Evolutionary conservation across 92 coral and sea anemone species (phyloP).

Genomic region (Plumapathes pennacea): DNA sequence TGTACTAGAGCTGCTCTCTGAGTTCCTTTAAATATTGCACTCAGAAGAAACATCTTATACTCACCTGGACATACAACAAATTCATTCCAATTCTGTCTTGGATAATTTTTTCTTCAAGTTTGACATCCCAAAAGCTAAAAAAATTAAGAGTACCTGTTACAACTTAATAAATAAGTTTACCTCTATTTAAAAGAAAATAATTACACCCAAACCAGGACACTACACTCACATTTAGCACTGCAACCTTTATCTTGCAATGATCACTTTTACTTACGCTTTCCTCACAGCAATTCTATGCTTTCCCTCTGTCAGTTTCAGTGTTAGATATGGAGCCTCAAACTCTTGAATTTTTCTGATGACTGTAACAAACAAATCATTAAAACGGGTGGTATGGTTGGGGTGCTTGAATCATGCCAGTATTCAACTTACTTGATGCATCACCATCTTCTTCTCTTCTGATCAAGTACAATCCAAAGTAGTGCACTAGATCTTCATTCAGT

Average conservation of each 20-base stretch:
- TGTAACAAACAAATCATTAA: too few species aligned
- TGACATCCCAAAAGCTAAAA: slow-evolving; percentile 80
- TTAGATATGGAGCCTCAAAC: slow-evolving; percentile 81
- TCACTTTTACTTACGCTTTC: slow-evolving; percentile 73
- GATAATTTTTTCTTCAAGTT: slow-evolving; percentile 73
- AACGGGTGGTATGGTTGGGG: neutral
- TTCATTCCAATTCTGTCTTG: slow-evolving; percentile 85
- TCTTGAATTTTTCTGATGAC: slow-evolving; percentile 86
- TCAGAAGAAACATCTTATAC: too few species aligned
- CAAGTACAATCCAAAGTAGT: slow-evolving; percentile 83
- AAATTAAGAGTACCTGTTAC: too few species aligned
- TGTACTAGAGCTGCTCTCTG: too few species aligned
- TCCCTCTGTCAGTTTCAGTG: slow-evolving; percentile 51
- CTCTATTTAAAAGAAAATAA: too few species aligned
- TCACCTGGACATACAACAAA: slow-evolving; percentile 90
- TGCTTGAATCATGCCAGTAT: neutral
- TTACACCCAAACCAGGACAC: too few species aligned
- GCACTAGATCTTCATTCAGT: slow-evolving; percentile 66
- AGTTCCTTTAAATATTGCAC: too few species aligned
- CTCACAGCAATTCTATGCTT: slow-evolving; percentile 84
- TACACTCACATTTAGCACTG: too few species aligned
- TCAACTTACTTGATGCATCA: slow-evolving; percentile 69
- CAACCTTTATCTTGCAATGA: too few species aligned
- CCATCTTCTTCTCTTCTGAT: slow-evolving; percentile 86
- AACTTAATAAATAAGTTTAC: too few species aligned